Percentiles rank a stretch among this genome's conserved stretches.
Conservation (phyloP, 92 coral and sea anemone species). For the Parazoanthus darwini region DNA sequence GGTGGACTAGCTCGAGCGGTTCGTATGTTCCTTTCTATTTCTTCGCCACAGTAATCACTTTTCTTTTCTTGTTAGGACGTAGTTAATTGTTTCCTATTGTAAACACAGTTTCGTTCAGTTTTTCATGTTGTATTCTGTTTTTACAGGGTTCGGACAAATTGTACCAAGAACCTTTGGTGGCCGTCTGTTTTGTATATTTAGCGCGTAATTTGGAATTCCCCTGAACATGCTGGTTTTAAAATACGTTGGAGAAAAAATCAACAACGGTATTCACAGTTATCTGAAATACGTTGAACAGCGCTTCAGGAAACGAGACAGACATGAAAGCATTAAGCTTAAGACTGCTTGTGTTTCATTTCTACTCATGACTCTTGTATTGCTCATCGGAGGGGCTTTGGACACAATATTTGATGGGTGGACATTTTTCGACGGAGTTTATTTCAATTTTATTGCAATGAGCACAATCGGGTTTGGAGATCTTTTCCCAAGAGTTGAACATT, state of each 20-base stretch:
- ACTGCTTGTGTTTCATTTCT: conserved; percentile 68
- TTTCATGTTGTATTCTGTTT: conserved; percentile 2
- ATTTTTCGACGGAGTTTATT: conserved; percentile 85
- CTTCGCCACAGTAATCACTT: too few relatives aligned
- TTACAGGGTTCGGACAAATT: conserved; percentile 84
- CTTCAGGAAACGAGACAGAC: conserved; percentile 13
- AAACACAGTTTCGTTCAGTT: not conserved
- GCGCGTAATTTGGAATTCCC: conserved; percentile 82
- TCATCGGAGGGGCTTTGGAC: conserved; percentile 75
- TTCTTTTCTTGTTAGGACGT: too few relatives aligned
- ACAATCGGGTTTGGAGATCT: conserved; percentile 91
- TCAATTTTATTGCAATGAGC: conserved; percentile 79
- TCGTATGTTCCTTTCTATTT: too few relatives aligned
- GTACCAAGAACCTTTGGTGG: conserved; percentile 84
- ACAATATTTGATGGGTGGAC: conserved; percentile 88
- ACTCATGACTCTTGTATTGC: conserved; percentile 65
- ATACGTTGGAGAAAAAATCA: conserved; percentile 72
- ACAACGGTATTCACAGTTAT: conserved; percentile 43
- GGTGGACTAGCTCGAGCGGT: too few relatives aligned
- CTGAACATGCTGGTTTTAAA: conserved; percentile 79
- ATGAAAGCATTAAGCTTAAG: conserved; percentile 59
- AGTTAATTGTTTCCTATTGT: too few relatives aligned
- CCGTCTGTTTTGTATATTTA: conserved; percentile 76
- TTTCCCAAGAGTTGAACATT: conserved; percentile 78
- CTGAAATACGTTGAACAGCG: conserved; percentile 53